Conservation (phyloP, 2,113 vertebrate genomes). For the Bujurquina vittata region DNA sequence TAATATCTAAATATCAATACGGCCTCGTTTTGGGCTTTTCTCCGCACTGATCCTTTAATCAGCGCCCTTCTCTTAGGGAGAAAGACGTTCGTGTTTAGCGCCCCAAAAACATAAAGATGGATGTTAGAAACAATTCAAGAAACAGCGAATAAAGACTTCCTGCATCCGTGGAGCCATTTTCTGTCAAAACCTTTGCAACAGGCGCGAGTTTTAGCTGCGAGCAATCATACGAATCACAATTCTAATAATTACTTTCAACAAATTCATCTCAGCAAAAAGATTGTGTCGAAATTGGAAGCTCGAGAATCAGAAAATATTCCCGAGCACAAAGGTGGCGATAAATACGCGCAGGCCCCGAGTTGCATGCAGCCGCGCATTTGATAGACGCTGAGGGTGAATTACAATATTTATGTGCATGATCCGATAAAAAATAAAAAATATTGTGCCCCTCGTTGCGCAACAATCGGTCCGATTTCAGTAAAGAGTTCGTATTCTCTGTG, state of each 20-base stretch:
- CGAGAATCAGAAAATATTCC: neutral
- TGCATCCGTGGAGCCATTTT: constrained; percentile 1
- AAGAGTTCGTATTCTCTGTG: neutral
- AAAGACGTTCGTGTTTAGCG: neutral
- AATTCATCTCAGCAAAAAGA: neutral
- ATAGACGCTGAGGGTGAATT: neutral
- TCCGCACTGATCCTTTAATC: neutral
- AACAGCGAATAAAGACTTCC: constrained; percentile 35
- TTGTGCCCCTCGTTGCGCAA: neutral
- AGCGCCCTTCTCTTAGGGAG: neutral
- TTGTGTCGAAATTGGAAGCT: neutral
- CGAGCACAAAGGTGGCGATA: neutral
- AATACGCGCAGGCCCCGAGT: no score
- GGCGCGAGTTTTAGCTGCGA: neutral
- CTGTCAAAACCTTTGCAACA: neutral
- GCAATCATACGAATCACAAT: neutral
- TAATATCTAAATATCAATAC: neutral
- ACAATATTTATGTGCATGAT: neutral
- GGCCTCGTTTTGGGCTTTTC: neutral
- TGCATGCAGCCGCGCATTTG: rapidly evolving
- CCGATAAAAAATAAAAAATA: neutral
- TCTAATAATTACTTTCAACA: rapidly evolving
- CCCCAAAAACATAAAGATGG: neutral
- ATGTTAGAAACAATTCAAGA: neutral
- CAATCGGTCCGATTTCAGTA: neutral